Evolutionary conservation across 2,888 invertebrate species (phyloP), one percentile per base, ranked within the genome.

Genomic region (Resseliella maxima): DNA sequence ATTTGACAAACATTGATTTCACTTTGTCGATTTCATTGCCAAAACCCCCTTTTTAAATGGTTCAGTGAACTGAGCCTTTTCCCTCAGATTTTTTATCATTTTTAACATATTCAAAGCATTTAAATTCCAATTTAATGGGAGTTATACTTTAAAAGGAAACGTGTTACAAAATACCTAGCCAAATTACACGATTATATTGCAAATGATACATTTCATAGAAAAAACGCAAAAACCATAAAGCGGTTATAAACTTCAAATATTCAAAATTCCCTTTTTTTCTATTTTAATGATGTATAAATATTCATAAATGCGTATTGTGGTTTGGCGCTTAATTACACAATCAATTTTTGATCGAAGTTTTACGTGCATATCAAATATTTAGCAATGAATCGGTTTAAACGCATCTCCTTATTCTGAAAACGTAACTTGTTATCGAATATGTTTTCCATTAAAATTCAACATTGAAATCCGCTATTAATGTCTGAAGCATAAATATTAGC

Each of bases 1-100:
- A 59, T 31, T 72, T 72, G 31, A 72, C 35, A 72, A 15, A 72
- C 72, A 72, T 72, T 72, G 72, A 31, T 31, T 27, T 27, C 31
- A 35, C 72, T 12, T 31, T 31, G 31, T 31, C 15, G 31, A 21
- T 72, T 72, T 35, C 31, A 72, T 72, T 72, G 72, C 72, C 27
- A 72, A 72, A 31, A 3, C 72, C 2, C 18, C 18, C 18, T 50
- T 72, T 72, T 72, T 18, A 72, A 72, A 31, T 31, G 31, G 31
- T 31, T 27, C 31, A 72, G 8, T 72, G 31, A 31, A 72, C 72
- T 72, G n/a, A 5, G 12, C 41, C 5, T 41, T 41, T 41, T 5
- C 6, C 6, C 12, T 41, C 41, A 41, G 12, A 41, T 41, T 41
- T 41, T 41, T 12, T 12, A 41, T 41, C 41, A 41, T 41, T 41